Evolutionary conservation across 2,888 invertebrate genomes (phyloP).

Genomic region (Salticus scenicus): DNA sequence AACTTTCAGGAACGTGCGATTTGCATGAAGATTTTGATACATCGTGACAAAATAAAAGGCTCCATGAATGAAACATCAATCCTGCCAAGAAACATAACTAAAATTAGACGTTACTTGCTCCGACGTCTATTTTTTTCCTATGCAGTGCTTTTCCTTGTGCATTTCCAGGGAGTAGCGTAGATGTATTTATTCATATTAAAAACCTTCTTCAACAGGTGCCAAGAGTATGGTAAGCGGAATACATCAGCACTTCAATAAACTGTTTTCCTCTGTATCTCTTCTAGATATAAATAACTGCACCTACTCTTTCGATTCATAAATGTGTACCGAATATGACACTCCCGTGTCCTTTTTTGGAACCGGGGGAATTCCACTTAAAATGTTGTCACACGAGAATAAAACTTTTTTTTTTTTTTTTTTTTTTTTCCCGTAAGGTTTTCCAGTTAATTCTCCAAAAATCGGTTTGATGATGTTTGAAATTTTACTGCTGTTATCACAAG

Average conservation of each 20-base stretch:
- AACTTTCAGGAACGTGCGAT: no score
- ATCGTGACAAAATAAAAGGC: background rate
- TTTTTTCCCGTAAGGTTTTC: no score
- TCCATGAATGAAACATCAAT: background rate
- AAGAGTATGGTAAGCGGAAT: background rate
- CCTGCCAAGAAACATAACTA: background rate
- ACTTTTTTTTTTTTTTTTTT: background rate
- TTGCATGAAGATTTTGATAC: background rate
- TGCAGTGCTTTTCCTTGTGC: background rate
- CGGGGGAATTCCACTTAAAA: slow-evolving; percentile 14
- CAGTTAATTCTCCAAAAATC: no score
- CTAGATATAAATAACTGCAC: slow-evolving; percentile 5
- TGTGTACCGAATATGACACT: background rate
- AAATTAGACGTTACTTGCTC: background rate
- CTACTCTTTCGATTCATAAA: slow-evolving; percentile 14
- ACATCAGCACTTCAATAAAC: background rate
- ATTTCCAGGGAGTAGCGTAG: background rate
- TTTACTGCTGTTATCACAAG: no score
- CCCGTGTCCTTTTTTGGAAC: slow-evolving; percentile 20
- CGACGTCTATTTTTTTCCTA: background rate
- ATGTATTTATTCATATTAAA: background rate
- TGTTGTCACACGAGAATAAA: background rate
- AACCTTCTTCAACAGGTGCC: slow-evolving; percentile 17
- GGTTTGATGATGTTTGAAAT: no score
- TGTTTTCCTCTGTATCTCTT: background rate